Evolutionary conservation across 2,797 vertebrate genomes (phyloP), one percentile per base, ranked within the genome.

Genomic region (Mus minutoides): DNA sequence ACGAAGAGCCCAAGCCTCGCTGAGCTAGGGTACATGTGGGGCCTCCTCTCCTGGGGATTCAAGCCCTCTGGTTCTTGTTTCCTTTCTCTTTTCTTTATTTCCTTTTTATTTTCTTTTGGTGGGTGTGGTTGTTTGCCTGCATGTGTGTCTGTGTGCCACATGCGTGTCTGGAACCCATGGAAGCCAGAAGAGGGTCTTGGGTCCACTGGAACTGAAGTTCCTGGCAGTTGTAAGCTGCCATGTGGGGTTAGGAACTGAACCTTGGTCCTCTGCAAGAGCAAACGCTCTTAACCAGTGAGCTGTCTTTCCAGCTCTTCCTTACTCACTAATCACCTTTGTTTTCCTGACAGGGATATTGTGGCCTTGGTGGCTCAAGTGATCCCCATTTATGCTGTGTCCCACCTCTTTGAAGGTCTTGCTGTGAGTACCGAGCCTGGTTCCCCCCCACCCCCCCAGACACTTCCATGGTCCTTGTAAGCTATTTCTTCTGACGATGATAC

Each of bases 381-480:
- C 95, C 97, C 98, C 6, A 98, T 99, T 80, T 98, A 98, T 4
- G 98, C 97, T 6, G 98, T 98, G 0, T 98, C 98, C 93, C 98
- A 98, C 88, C 92, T 99, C 54, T 98, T 98, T 9, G 98, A 99
- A 83, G 98, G 98, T 11, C 97, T 97, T 49, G 98, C 98, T 29
- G 98, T 99, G 94, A 98, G 99, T 98, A 96, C 34, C 0, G 4
- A 58, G n/a, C 7, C 19, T 31, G 29, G 9, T 26, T 22, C 10
- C 24, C 49, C 29, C 40, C 46, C 46, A 6, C 43, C 16, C 24
- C 46, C 29, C 40, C 43, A 16, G 31, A 24, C 13, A 0, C n/a
- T n/a, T 49, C 54, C 69, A 6, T 8, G 2, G 46, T 75, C 71
- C 60, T 2, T 3, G 4, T 26, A 43, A 3, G 11, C 13, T 11